These are phyloP conservation scores for Solenopsis invicta DNA, from an alignment of 1,140 invertebrate genomes.

Conservation along the genomic window DNA sequence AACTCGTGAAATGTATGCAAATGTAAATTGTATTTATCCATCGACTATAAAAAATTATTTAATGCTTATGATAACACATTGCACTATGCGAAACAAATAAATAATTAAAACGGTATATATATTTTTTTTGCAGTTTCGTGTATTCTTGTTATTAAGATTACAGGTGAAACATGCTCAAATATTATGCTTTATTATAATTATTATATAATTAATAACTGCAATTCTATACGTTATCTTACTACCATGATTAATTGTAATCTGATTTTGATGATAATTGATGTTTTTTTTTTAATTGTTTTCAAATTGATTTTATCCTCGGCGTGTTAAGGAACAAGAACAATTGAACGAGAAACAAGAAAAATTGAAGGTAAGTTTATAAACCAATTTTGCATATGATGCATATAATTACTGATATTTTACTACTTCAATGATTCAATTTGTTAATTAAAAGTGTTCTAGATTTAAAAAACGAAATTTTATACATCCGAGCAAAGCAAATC, in stretches of 20 bases:
- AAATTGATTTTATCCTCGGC: background rate
- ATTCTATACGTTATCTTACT: conserved; percentile 17
- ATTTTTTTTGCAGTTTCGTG: conserved; percentile 10
- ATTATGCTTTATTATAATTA: conserved; percentile 46
- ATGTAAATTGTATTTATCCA: conserved; percentile 8
- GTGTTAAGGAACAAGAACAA: background rate
- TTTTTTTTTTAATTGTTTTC: background rate
- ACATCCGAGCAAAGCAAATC: background rate
- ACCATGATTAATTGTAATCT: conserved; percentile 17
- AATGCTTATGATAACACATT: conserved; percentile 19
- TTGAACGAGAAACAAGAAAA: background rate
- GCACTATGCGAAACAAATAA: conserved; percentile 3
- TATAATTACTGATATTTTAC: too few species aligned
- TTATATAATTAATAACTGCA: conserved; percentile 48
- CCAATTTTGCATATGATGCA: background rate
- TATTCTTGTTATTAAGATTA: conserved; percentile 40
- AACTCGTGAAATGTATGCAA: conserved; percentile 28
- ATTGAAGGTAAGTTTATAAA: conserved; percentile 2
- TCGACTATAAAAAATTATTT: background rate
- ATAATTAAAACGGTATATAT: conserved; percentile 4
- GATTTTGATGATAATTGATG: background rate
- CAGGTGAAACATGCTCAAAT: conserved; percentile 25
- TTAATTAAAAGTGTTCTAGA: background rate
- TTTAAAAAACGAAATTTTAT: too few species aligned
- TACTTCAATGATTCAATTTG: background rate